phyloP scores from a whole-genome alignment of 2,888 invertebrate species.

The Salpingus planirostris region DNA sequence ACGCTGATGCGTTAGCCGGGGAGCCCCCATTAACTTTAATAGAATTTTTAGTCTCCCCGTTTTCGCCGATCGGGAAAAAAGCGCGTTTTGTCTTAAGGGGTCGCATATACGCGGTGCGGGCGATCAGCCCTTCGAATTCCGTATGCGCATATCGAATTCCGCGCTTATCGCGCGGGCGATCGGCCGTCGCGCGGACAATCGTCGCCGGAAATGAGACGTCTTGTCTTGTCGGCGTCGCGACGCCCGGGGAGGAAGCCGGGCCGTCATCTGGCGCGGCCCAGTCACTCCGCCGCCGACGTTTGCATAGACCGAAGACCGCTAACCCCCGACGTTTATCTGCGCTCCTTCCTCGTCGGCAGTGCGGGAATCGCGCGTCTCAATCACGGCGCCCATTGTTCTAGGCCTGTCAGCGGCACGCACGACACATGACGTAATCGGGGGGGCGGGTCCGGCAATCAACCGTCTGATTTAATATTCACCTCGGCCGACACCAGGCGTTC shows the following conservation, averaged over 20 bases:
- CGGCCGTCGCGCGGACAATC: conserved; percentile 20
- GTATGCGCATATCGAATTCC: conserved; percentile 19
- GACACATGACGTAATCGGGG: conserved; percentile 41
- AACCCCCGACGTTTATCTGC: no score
- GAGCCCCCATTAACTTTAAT: no score
- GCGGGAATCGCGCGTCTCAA: conserved; percentile 34
- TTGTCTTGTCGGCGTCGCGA: conserved; percentile 14
- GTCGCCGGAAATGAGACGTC: conserved; percentile 31
- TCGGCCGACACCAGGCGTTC: conserved; percentile 35
- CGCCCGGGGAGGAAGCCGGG: conserved; percentile 24
- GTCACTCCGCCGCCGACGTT: no score
- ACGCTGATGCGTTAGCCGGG: no score
- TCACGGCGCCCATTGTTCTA: conserved; percentile 39
- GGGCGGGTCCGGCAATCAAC: conserved; percentile 41
- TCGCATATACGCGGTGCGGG: no score
- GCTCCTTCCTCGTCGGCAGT: neutral
- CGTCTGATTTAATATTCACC: conserved; percentile 43
- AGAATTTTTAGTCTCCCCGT: no score
- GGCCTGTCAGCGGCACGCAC: conserved; percentile 37
- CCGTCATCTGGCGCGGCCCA: conserved; percentile 28
- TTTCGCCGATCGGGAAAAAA: no score
- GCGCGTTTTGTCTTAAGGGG: no score
- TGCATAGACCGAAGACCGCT: no score
- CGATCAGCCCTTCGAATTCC: no score
- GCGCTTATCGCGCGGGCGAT: conserved; percentile 13